These are phyloP conservation scores for Eulemur macaco DNA, from an alignment of 2,113 vertebrate genomes.

Conservation along the genomic window DNA sequence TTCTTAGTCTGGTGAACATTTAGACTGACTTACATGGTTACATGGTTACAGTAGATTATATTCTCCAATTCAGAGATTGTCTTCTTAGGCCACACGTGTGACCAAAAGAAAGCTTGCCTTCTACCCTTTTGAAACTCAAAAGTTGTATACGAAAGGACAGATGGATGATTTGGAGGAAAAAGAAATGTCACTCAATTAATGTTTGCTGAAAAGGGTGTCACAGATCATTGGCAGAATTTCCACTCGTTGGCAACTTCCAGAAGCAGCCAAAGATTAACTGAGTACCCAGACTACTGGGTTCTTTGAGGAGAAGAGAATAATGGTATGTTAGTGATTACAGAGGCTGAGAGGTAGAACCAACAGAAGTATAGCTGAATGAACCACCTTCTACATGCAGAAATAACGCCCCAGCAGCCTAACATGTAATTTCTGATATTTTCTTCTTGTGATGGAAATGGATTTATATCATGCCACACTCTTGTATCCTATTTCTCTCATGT, in stretches of 20 bases:
- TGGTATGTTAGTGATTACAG: background rate
- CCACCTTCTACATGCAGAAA: background rate
- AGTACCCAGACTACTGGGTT: background rate
- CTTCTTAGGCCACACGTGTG: background rate
- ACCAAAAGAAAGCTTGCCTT: constrained; percentile 17
- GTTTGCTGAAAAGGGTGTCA: constrained; percentile 58
- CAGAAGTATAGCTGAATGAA: background rate
- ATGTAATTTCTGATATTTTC: background rate
- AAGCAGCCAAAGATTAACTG: constrained; percentile 44
- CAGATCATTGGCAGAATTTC: constrained; percentile 56
- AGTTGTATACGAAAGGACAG: constrained; percentile 58
- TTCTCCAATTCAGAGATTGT: background rate
- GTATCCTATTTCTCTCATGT: background rate
- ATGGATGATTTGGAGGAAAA: constrained; percentile 31
- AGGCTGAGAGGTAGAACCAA: background rate
- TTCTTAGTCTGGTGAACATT: background rate
- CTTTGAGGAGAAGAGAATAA: background rate
- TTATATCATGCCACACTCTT: background rate
- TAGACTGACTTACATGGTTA: background rate
- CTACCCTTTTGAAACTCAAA: constrained; percentile 38
- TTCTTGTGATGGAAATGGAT: background rate
- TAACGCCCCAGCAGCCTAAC: background rate
- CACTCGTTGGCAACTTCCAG: constrained; percentile 8
- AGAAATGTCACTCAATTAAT: constrained; percentile 52
- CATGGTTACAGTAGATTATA: background rate